Percentiles rank a stretch among this genome's conserved stretches.
phyloP scores from a whole-genome alignment of 2,113 vertebrate genomes.

The Limnothrissa miodon region DNA sequence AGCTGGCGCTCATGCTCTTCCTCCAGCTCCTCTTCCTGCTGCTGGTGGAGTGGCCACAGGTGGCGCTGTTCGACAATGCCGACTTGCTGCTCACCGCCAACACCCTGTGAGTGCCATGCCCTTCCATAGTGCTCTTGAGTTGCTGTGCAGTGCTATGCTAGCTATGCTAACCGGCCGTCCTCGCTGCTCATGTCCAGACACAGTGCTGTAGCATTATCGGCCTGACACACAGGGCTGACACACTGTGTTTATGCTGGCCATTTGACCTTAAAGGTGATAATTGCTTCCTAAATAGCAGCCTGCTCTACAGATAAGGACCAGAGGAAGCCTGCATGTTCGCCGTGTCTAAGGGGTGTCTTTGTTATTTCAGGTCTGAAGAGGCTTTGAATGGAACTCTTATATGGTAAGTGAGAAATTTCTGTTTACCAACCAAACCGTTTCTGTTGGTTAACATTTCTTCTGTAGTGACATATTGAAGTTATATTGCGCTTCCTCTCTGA shows the following conservation, averaged over 20 bases:
- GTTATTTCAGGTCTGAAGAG: conserved; percentile 44
- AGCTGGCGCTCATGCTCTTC: conserved; percentile 86
- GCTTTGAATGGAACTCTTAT: conserved; percentile 54
- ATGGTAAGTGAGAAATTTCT: conserved; percentile 47
- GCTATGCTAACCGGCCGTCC: neutral
- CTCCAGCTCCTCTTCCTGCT: conserved; percentile 85
- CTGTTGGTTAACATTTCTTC: neutral
- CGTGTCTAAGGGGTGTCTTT: conserved; percentile 15
- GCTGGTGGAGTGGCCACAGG: conserved; percentile 88
- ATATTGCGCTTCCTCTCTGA: conserved; percentile 38
- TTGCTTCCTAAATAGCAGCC: neutral
- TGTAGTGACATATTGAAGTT: conserved; percentile 29
- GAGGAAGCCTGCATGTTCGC: neutral
- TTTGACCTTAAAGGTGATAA: neutral
- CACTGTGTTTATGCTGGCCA: neutral
- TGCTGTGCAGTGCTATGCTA: neutral
- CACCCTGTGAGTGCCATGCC: conserved; percentile 78
- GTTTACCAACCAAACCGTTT: neutral
- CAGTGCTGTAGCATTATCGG: neutral
- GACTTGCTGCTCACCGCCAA: conserved; percentile 86
- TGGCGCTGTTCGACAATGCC: conserved; percentile 86
- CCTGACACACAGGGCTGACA: neutral
- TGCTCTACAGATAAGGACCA: neutral
- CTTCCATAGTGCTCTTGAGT: neutral
- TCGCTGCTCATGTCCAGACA: neutral